A percentile compares a stretch with the other conserved stretches of the same genome.
Conservation (phyloP, 2,797 vertebrate species). For the Falco biarmicus region DNA sequence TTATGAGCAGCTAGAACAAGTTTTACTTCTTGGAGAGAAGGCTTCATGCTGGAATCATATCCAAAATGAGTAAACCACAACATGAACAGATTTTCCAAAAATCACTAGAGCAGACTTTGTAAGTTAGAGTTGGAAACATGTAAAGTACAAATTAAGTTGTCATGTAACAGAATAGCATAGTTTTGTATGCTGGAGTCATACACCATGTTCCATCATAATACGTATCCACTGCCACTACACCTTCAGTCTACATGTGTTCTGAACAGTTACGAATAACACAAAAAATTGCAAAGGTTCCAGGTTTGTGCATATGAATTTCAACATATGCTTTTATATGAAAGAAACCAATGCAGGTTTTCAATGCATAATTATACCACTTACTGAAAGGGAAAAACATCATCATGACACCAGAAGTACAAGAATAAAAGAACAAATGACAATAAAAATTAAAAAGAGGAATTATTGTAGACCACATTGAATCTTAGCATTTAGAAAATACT, state of each 20-base stretch:
- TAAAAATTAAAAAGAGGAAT: background rate
- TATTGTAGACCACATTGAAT: background rate
- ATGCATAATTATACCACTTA: background rate
- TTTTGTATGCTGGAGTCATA: background rate
- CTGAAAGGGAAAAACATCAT: background rate
- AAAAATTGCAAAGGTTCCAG: background rate
- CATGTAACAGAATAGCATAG: background rate
- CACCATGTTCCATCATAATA: background rate
- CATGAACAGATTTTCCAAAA: slow-evolving; percentile 62
- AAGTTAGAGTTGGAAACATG: slow-evolving; percentile 14
- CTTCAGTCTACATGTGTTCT: background rate
- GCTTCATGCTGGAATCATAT: slow-evolving; percentile 71
- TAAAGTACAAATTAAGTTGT: slow-evolving; percentile 51
- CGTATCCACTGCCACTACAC: background rate
- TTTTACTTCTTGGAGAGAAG: slow-evolving; percentile 72
- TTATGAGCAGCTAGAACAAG: slow-evolving; percentile 79
- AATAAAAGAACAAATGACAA: background rate
- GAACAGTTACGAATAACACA: background rate
- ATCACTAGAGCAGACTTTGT: slow-evolving; percentile 4
- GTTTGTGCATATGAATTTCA: background rate
- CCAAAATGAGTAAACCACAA: slow-evolving; percentile 75
- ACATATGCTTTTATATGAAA: background rate
- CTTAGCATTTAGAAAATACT: background rate
- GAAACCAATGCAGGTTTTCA: background rate
- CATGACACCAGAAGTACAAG: background rate